These are phyloP conservation scores for Brachypteracias leptosomus DNA, from an alignment of 2,113 vertebrate species.

Conservation along the genomic window DNA sequence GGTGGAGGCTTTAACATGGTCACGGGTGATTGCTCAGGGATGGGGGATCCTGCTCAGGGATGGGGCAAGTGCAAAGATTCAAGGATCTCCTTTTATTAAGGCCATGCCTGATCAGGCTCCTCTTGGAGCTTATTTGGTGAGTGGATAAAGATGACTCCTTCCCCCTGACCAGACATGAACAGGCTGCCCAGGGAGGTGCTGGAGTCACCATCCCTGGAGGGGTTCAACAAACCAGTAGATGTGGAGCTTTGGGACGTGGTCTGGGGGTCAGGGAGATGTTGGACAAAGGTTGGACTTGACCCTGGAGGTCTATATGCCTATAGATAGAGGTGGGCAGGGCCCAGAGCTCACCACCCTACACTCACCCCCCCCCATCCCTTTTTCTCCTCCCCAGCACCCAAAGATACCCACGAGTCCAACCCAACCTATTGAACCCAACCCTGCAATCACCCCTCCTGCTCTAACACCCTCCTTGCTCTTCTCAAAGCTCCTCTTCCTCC, in stretches of 20 bases:
- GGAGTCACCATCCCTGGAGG: too few relatives aligned
- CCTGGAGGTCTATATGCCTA: too few relatives aligned
- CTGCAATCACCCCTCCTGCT: not conserved
- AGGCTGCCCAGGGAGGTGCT: too few relatives aligned
- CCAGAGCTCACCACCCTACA: not conserved
- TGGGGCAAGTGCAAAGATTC: rapidly evolving
- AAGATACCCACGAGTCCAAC: rapidly evolving
- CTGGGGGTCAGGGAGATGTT: too few relatives aligned
- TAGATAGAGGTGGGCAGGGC: not conserved
- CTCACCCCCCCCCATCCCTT: not conserved
- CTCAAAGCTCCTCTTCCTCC: not conserved
- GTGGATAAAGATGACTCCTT: rapidly evolving
- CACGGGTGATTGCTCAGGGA: rapidly evolving
- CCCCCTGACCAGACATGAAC: rapidly evolving
- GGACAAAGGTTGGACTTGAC: too few relatives aligned
- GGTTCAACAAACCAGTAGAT: too few relatives aligned
- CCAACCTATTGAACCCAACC: not conserved
- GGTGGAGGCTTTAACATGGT: rapidly evolving
- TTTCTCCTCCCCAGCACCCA: not conserved
- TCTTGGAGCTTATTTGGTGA: rapidly evolving
- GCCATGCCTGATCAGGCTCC: not conserved
- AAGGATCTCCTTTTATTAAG: not conserved
- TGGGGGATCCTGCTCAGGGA: rapidly evolving
- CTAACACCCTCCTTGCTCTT: rapidly evolving
- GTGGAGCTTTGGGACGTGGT: too few relatives aligned